Evolutionary conservation across 2,888 invertebrate species (phyloP).

Genomic region (Euspilapteryx auroguttella): DNA sequence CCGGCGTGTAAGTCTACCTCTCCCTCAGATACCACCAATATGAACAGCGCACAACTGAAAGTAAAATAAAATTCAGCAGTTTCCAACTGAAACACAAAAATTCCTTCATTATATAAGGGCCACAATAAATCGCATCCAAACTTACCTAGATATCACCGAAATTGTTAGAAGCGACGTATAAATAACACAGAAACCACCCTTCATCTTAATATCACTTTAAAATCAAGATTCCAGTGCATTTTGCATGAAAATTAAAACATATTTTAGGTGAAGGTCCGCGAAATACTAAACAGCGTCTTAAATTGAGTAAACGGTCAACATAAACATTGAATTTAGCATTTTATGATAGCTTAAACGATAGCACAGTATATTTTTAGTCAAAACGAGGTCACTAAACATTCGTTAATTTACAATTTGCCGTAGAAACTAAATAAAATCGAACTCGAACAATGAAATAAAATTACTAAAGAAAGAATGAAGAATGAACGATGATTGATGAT

Average conservation of each 20-base stretch:
- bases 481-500: too few species aligned
- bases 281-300: too few species aligned
- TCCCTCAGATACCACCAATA: conserved; percentile 62
- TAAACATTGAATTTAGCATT: too few species aligned
- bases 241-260: conserved; percentile 30
- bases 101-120: conserved; percentile 1
- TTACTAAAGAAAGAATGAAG: too few species aligned
- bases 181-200: conserved; percentile 59
- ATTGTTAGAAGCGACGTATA: conserved; percentile 65
- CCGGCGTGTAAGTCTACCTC: conserved; percentile 21
- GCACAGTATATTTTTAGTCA: too few species aligned
- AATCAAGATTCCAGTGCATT: conserved; percentile 52
- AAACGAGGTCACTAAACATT: too few species aligned
- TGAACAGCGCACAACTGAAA: conserved; percentile 61
- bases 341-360: too few species aligned
- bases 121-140: conserved; percentile 6
- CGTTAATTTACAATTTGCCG: too few species aligned
- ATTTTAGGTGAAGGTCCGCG: too few species aligned
- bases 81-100: neutral
- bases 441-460: too few species aligned
- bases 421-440: too few species aligned
- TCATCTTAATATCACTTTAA: conserved; percentile 60
- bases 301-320: too few species aligned
- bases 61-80: conserved; percentile 3
- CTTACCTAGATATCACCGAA: conserved; percentile 62